phyloP scores from a whole-genome alignment of 1,140 invertebrate species.

The Saxidomus purpurata region DNA sequence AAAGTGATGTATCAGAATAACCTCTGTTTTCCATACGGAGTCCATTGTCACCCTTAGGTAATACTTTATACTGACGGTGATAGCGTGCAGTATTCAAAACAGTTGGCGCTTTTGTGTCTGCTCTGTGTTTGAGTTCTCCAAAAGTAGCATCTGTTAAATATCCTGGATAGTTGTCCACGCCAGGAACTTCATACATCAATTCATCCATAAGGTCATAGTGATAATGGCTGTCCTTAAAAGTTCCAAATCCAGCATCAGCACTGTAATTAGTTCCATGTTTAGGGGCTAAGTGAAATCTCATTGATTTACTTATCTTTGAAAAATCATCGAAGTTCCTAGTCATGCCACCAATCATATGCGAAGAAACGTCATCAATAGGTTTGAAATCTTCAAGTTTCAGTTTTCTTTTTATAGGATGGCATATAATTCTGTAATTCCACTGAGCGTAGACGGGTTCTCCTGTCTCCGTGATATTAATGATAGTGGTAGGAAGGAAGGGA shows the following conservation, averaged over 20 bases:
- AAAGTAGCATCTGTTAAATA: constrained; percentile 73
- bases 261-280: constrained; percentile 25
- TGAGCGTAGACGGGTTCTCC: constrained; percentile 73
- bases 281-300: constrained; percentile 68
- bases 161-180: constrained; percentile 79
- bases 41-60: constrained; percentile 71
- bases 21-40: constrained; percentile 63
- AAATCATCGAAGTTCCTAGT: constrained; percentile 39
- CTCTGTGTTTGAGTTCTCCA: constrained; percentile 57
- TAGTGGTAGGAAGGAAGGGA: constrained; percentile 71
- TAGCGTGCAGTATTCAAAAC: constrained; percentile 77
- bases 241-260: constrained; percentile 52
- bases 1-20: constrained; percentile 78
- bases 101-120: constrained; percentile 31
- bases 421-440: constrained; percentile 83
- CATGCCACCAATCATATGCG: constrained; percentile 64
- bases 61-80: constrained; percentile 74
- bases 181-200: constrained; percentile 81
- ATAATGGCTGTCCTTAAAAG: constrained; percentile 37
- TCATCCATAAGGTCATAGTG: constrained; percentile 72
- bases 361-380: constrained; percentile 75
- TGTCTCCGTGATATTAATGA: constrained; percentile 68
- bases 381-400: constrained; percentile 67
- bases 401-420: constrained; percentile 76
- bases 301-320: constrained; percentile 46